These are phyloP conservation scores for Valencia hispanica DNA, from an alignment of 2,797 vertebrate genomes.

Conservation along the genomic window DNA sequence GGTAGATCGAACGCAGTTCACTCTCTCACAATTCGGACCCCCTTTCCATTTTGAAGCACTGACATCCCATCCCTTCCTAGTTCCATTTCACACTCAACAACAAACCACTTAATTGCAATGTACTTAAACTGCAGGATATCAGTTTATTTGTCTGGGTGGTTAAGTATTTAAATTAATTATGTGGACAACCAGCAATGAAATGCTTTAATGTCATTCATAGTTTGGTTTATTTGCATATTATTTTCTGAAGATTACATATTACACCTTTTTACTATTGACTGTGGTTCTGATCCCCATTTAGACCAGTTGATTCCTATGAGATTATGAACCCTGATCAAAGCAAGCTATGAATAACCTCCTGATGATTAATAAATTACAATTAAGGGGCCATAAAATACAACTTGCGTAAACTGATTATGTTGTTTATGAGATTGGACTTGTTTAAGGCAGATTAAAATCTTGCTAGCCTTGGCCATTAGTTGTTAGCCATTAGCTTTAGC, in stretches of 20 bases:
- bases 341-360: background rate
- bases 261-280: background rate
- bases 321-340: background rate
- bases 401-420: background rate
- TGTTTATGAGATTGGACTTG: background rate
- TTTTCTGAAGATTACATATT: background rate
- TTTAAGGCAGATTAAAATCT: background rate
- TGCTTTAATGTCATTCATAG: background rate
- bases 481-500: background rate
- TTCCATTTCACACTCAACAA: background rate
- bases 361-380: background rate
- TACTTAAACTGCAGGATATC: background rate
- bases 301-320: background rate
- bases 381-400: background rate
- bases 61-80: background rate
- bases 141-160: background rate
- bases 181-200: background rate
- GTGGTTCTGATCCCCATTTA: background rate
- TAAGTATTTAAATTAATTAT: background rate
- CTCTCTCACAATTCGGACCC: background rate
- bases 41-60: background rate
- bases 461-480: background rate
- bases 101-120: background rate
- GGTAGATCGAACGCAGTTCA: background rate
- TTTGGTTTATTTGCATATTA: background rate